These are phyloP conservation scores for Drosophila paranaensis DNA, from an alignment of 2,888 invertebrate genomes.

Conservation along the genomic window DNA sequence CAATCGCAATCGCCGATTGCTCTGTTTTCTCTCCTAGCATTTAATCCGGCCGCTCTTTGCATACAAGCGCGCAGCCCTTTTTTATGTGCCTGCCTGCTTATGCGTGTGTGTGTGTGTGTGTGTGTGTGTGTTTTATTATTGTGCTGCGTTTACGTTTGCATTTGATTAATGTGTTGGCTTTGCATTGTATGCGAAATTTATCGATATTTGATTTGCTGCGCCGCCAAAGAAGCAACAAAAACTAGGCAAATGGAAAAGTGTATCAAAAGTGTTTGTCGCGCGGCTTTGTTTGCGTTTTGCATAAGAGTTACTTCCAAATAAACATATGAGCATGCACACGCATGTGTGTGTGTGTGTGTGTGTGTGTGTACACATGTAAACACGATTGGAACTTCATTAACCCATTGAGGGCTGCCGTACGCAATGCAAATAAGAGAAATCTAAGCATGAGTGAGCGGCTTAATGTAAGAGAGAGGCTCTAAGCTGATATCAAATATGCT, in stretches of 20 bases:
- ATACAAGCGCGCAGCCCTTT: conserved; percentile 54
- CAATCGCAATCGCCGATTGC: conserved; percentile 34
- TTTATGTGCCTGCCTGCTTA: conserved; percentile 7
- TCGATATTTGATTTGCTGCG: conserved; percentile 74
- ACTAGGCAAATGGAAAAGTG: conserved; percentile 45
- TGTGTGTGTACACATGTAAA: conserved; percentile 29
- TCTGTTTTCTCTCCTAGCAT: conserved; percentile 34
- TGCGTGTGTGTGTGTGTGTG: conserved; percentile 16
- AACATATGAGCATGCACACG: conserved; percentile 7
- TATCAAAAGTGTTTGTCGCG: conserved; percentile 74
- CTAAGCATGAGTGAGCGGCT: neutral
- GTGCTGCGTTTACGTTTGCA: conserved; percentile 39
- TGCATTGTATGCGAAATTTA: conserved; percentile 73
- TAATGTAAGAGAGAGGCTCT: neutral
- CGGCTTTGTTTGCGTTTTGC: conserved; percentile 79
- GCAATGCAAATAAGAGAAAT: neutral
- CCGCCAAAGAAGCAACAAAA: conserved; percentile 44
- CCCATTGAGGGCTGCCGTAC: conserved; percentile 10
- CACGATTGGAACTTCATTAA: conserved; percentile 52
- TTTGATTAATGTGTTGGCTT: conserved; percentile 71
- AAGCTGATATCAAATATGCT: neutral
- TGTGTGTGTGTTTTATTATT: conserved; percentile 29
- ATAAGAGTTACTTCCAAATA: conserved; percentile 50
- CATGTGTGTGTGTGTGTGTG: neutral
- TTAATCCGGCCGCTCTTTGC: conserved; percentile 52